Evolutionary conservation across 2,888 invertebrate genomes (phyloP), one percentile per base, ranked within the genome.

Genomic region (Dolichopus griseipennis): DNA sequence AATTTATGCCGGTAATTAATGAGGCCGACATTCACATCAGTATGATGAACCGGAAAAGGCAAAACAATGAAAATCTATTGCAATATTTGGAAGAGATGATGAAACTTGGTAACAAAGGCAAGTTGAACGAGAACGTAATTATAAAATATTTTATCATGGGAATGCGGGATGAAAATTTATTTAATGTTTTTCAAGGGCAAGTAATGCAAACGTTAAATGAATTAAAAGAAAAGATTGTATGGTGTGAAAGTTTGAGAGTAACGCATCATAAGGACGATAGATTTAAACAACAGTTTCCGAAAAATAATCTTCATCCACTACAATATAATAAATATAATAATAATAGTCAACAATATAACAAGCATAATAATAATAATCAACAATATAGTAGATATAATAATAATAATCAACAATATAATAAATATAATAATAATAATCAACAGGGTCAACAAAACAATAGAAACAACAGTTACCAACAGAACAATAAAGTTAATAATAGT

Each of bases 1-100:
- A 62, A 62, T 62, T 62, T 62, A 62, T 62, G 20, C 62, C 62
- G 6, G n/a, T 21, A 62, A 20, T 62, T 7, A 62, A 62, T 20
- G 62, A 62, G 4, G 62, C 62, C 21, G 62, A 62, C n/a, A 22
- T 62, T 21, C 62, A 8, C 21, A 62, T 62, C 2, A 21, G 22
- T 20, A 62, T 62, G 20, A 7, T 62, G 20, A 21, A 20, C 2
- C 10, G 62, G 21, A 62, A 62, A 10, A 3, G 62, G 21, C 20
- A 10, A 2, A 21, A 15, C 9, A 62, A 20, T 9, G 10, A 62
- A 62, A 62, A 5, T 7, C 21, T 62, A 62, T 21, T 62, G 21
- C n/a, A 62, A 20, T 62, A 62, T 20, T 10, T 21, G 10, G 62
- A 62, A 62, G 62, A 62, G 21, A 62, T 62, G 10, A 22, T 21